Evolutionary conservation across 1,140 invertebrate genomes (phyloP), one percentile per base, ranked within the genome.

Genomic region (Drosophila mauritiana): DNA sequence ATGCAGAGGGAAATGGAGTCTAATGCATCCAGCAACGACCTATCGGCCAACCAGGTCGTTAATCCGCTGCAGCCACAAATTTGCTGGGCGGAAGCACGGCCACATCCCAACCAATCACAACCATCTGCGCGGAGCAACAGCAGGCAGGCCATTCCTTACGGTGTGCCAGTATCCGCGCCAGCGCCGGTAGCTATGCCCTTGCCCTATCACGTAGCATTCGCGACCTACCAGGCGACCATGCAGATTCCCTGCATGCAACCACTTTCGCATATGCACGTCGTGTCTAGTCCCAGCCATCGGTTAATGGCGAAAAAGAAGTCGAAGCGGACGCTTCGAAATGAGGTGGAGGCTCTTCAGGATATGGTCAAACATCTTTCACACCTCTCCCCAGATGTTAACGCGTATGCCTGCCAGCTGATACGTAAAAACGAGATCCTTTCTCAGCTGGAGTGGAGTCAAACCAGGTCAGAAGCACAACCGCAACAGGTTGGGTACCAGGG

Each of bases 341-440:
- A 91, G 34, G 65, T 91, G 5, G 67, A 61, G 0, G 90, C 84
- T 0, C 55, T 91, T 0, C 78, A 78, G 46, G 76, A 89, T 13
- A 52, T 91, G 20, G 57, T 91, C 0, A 39, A 53, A 3, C 45
- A 42, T 20, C 40, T 91, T 0, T 67, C 62, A 11, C 10, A 73
- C 4, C 11, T 89, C 5, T 82, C 59, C 43, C 78, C 83, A 0
- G 76, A 83, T 0, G 45, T 91, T 0, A 62, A 76, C 31, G 64
- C 67, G 0, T 64, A 73, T n/a, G 80, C 81, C 3, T 37, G 49
- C 6, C 48, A 72, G 20, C 20, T 90, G 4, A 80, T 84, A 12
- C 58, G 56, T 0, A 64, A 79, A 7, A 89, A 42, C 37, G 63
- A 78, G 20, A 73, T 90, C 36, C 52, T 90, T 0, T 51, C 62